Percentiles rank a stretch among this genome's conserved stretches.
Conservation (phyloP, 1,140 invertebrate genomes). For the Brachionus asplanchnoidis region DNA sequence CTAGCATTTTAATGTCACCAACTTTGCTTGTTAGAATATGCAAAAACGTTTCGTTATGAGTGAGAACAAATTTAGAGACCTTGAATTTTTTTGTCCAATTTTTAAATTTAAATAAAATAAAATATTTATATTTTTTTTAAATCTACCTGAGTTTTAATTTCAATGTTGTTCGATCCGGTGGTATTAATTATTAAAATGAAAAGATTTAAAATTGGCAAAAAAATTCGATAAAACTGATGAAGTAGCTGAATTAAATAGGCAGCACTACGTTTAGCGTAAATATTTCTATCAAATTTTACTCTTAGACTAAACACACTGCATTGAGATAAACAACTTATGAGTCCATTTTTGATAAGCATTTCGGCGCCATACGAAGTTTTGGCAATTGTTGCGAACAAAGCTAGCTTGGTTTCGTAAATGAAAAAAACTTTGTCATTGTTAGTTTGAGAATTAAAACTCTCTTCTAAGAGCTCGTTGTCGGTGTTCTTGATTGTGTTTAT, state of each 20-base stretch:
- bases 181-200: not conserved
- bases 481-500: constrained; percentile 28
- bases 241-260: not conserved
- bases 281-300: constrained; percentile 25
- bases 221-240: constrained; percentile 18
- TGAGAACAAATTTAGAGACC: constrained; percentile 6
- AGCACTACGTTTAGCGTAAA: not conserved
- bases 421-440: constrained; percentile 35
- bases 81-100: not conserved
- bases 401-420: constrained; percentile 29
- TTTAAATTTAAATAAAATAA: not conserved
- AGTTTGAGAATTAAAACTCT: not conserved
- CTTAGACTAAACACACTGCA: constrained; percentile 14
- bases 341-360: constrained; percentile 22
- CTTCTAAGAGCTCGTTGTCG: not conserved
- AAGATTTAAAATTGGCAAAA: constrained; percentile 32
- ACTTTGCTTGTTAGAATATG: constrained; percentile 24
- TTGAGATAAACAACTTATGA: not conserved
- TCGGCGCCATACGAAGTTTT: not conserved
- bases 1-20: constrained; percentile 6
- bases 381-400: not conserved
- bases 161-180: not conserved
- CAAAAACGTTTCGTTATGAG: not conserved
- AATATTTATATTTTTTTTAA: not conserved
- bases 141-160: constrained; percentile 20